Percentiles rank a stretch among this genome's conserved stretches.
Evolutionary conservation across 2,797 vertebrate species (phyloP).

Genomic region (Orientallactaga sibirica): DNA sequence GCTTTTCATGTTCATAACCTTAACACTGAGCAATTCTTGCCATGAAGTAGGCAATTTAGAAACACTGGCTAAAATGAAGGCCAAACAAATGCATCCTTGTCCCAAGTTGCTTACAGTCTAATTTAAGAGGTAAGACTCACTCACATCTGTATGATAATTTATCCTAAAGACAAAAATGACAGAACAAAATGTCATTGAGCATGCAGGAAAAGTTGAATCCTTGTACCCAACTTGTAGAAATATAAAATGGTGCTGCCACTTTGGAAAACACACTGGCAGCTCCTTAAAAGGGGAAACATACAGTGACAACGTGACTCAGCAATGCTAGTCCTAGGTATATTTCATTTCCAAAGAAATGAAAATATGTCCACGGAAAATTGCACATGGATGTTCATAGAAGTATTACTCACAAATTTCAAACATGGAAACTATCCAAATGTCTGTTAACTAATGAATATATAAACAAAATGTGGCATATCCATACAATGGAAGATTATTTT

Average conservation of each 20-base stretch:
- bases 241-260: neutral
- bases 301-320: neutral
- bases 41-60: constrained; percentile 43
- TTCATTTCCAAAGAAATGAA: constrained; percentile 50
- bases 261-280: neutral
- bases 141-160: neutral
- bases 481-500: neutral
- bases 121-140: constrained; percentile 4
- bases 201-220: neutral
- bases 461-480: neutral
- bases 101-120: neutral
- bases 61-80: constrained; percentile 14
- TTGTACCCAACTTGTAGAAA: neutral
- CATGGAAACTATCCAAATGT: neutral
- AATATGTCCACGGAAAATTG: constrained; percentile 1
- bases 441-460: neutral
- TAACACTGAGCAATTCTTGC: constrained; percentile 34
- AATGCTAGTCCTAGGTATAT: neutral
- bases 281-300: constrained; percentile 5
- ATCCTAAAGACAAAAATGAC: constrained; percentile 41
- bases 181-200: constrained; percentile 24
- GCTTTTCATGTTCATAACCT: constrained; percentile 1
- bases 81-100: neutral
- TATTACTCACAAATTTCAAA: neutral
- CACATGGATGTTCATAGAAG: neutral